Evolutionary conservation across 2,888 invertebrate genomes (phyloP), one percentile per base, ranked within the genome.

Genomic region (Elegia similella): DNA sequence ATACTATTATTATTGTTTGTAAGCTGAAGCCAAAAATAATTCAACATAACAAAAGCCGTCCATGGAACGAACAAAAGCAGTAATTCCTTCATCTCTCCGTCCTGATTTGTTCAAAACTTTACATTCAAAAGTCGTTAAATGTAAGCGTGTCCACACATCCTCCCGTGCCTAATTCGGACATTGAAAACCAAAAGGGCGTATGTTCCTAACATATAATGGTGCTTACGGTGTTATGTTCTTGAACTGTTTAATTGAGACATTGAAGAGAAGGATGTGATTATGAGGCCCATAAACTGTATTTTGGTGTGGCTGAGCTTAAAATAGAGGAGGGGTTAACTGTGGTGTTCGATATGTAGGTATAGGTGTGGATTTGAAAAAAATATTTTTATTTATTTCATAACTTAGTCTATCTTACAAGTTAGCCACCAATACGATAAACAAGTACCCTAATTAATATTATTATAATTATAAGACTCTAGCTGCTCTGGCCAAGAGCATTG

Each of bases 211-310:
- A 3, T 38, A 12, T 2, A 12, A n/a, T 38, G 38, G 12, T 12
- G n/a, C 38, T 38, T 38, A 38, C 38, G 12, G 5, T n/a, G 12
- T 38, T 38, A 23, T 38, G n/a, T 38, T n/a, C 12, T 12, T 38
- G n/a, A 38, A n/a, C n/a, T 38, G 38, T 38, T 38, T 38, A n/a
- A 90, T 90, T 89, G 90, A 90, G 89, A 88, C 86, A 83, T 89
- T 88, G 81, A 88, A 82, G 81, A 75, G 86, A 86, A 89, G 88
- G 86, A 88, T 86, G 87, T 88, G 88, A 88, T 89, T 88, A 88
- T 83, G 82, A 74, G 71, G 78, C 82, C 80, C 88, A 86, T 88
- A 88, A 88, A 88, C 86, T 77, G 74, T 76, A 82, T 87, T 84
- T 81, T 69, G 76, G 82, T 76, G 67, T 70, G 65, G 63, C 66